Evolutionary conservation across 2,888 invertebrate species (phyloP), one percentile per base, ranked within the genome.

Genomic region (Aquatica leii): DNA sequence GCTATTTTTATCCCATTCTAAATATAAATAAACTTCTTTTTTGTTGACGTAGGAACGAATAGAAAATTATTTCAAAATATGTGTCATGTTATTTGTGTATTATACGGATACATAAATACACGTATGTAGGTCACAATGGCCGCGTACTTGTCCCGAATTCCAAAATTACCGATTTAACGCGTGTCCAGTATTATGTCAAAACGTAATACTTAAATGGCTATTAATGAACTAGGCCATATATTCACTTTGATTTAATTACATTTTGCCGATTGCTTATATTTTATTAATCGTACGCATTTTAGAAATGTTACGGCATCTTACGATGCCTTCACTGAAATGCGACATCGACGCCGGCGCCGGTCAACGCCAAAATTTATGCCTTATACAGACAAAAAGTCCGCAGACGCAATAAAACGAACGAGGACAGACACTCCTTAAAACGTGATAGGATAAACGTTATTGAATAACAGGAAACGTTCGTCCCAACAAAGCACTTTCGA

Each of bases 91-190:
- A 72, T 73, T 71, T 67, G 61, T 67, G 69, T 65, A 69, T 60
- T 24, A 24, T 24, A 24, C 24, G 24, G 17, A n/a, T 11, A 11
- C 18, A 46, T 18, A 46, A 18, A 65, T 59, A 59, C 66, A 68
- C 73, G 74, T 74, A 76, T 75, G 71, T 75, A 77, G 76, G 76
- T 76, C 75, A 76, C 73, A 74, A 73, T 76, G 73, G 52, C 62
- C 56, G 56, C 43, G 41, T 40, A 52, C 24, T 24, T 40, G 52
- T 18, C 43, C 52, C 60, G 12, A 37, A 50, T 60, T 53, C 50
- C 49, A 37, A 52, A 56, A 62, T 53, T 54, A 58, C 58, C 41
- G 57, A 60, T 59, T 60, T 56, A n/a, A 50, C 46, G 20, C 31
- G 54, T 58, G 55, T 56, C 53, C 14, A 12, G 14, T 17, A 4